phyloP scores from a whole-genome alignment of 2,888 invertebrate genomes.

The Spodoptera picta region DNA sequence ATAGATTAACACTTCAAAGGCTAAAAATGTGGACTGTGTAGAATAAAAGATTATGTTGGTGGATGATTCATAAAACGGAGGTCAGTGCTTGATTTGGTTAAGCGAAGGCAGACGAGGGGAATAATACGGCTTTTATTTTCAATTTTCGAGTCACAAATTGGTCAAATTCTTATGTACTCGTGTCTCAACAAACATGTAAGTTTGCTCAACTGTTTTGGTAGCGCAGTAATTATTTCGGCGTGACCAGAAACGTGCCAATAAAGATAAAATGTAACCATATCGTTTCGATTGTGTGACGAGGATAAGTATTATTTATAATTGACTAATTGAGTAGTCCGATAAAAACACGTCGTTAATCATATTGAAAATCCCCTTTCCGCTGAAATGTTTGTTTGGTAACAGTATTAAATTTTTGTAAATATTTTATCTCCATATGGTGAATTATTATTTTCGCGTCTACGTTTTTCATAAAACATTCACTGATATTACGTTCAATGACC shows the following conservation, averaged over 20 bases:
- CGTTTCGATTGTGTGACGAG: constrained; percentile 13
- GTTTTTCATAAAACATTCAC: constrained; percentile 3
- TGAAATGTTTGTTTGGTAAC: background rate
- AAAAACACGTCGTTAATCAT: constrained; percentile 1
- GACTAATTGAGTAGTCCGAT: constrained; percentile 18
- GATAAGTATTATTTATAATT: constrained; percentile 3
- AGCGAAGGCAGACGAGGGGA: background rate
- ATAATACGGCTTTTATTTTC: constrained; percentile 5
- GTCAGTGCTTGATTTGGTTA: constrained; percentile 33
- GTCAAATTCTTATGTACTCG: background rate
- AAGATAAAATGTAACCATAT: constrained; percentile 8
- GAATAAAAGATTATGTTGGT: constrained; percentile 9
- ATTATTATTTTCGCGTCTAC: too few relatives aligned
- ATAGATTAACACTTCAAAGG: background rate
- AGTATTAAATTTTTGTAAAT: background rate
- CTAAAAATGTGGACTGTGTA: background rate
- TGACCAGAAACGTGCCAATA: constrained; percentile 29
- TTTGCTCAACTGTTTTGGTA: constrained; percentile 29
- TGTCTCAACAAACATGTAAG: constrained; percentile 6
- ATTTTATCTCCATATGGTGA: too few relatives aligned
- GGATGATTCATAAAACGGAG: constrained; percentile 26
- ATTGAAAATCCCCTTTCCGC: background rate
- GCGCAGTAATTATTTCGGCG: constrained; percentile 10
- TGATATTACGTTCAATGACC: constrained; percentile 10
- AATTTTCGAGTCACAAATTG: constrained; percentile 14